Evolutionary conservation across 2,888 invertebrate species (phyloP).

Genomic region (Drosophila acutilabella): DNA sequence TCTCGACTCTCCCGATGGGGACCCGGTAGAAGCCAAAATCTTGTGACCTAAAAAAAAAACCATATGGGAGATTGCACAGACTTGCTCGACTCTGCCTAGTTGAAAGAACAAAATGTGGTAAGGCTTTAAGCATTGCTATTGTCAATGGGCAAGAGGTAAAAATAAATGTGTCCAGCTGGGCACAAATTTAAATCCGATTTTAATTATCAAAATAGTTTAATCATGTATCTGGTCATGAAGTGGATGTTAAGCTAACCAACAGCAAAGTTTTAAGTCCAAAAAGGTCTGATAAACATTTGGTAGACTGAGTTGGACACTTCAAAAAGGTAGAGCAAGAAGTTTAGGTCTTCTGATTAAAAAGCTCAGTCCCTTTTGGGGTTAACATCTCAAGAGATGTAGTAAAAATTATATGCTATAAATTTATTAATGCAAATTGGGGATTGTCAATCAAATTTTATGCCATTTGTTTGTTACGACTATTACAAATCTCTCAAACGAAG

Average conservation of each 20-base stretch:
- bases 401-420: not conserved
- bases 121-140: not conserved
- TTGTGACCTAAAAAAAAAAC: slow-evolving; percentile 35
- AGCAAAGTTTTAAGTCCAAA: not conserved
- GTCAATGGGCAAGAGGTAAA: too few species aligned
- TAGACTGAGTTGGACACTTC: not conserved
- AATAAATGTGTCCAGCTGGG: slow-evolving; percentile 8
- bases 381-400: not conserved
- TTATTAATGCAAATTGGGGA: not conserved
- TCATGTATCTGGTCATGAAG: not conserved
- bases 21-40: slow-evolving; percentile 1
- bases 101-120: slow-evolving; percentile 32
- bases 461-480: not conserved
- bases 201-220: slow-evolving; percentile 13
- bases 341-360: too few species aligned
- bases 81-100: slow-evolving; percentile 25
- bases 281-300: not conserved
- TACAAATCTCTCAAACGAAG: too few species aligned
- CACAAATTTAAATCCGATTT: slow-evolving; percentile 11
- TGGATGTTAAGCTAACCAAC: not conserved
- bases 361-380: not conserved
- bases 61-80: slow-evolving; percentile 60
- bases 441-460: not conserved
- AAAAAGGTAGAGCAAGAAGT: not conserved
- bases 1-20: slow-evolving; percentile 11